Evolutionary conservation across 2,888 invertebrate genomes (phyloP), one percentile per base, ranked within the genome.

Genomic region (Amaurobius ferox): DNA sequence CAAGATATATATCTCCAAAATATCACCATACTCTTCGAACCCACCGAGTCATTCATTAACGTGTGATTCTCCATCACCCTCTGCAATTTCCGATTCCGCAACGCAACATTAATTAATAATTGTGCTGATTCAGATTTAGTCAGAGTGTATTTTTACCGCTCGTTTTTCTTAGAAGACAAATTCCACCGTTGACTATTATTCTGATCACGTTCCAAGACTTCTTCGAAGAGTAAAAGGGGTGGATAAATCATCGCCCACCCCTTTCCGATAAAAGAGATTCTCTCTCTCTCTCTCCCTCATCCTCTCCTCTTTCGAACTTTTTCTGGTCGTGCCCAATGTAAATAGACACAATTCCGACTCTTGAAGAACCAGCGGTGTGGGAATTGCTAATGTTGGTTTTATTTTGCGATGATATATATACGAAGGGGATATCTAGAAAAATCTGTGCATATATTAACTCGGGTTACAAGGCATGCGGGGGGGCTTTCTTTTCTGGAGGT

Each of bases 371-470:
- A 62, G 55, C 72, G 68, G 28, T 77, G 66, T 72, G 85, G 85
- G 85, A 78, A 86, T 86, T 79, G 85, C 78, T 73, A 79, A 86
- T 86, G 85, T 79, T 86, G 85, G 85, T 86, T 86, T 86, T 86
- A 86, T 86, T 86, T 85, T 74, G 66, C 44, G 48, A 76, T 74
- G 76, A 76, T 68, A 85, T 77, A 72, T 78, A 72, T 66, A 40
- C 48, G 23, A 23, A 32, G 16, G 44, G 76, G 76, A 73, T 78
- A 85, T 85, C 62, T 72, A 86, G 85, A 86, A 86, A 86, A 86
- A 86, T 86, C 85, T 86, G 85, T 86, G 85, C 85, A 86, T 86
- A 86, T 73, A 86, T 86, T 86, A 79, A 79, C 85, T 86, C 78
- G 48, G 44, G 78, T 79, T 77, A 85, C 83, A 85, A 77, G 81